Conservation (phyloP, 2,888 invertebrate species). For the Nephrotoma flavescens region DNA sequence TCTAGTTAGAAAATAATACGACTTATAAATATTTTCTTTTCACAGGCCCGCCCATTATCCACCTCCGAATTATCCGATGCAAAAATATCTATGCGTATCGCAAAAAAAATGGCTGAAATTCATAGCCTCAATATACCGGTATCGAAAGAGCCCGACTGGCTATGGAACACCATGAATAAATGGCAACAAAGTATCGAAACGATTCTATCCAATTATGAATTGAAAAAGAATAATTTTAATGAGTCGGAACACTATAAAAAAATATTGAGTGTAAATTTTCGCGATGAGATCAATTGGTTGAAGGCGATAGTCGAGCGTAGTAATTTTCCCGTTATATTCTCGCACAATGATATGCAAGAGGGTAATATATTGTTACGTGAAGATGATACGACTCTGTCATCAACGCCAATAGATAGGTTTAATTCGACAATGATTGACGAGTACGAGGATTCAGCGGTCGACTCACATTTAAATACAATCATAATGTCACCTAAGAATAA, state of each 20-base stretch:
- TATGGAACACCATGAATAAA: conserved; percentile 79
- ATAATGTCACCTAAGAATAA: conserved; percentile 6
- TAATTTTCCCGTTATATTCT: conserved; percentile 75
- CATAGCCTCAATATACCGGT: conserved; percentile 90
- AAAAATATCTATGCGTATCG: conserved; percentile 68
- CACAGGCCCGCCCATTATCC: conserved; percentile 68
- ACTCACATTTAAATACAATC: conserved; percentile 7
- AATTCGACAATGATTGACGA: conserved; percentile 9
- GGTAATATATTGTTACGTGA: conserved; percentile 46
- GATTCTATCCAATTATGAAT: conserved; percentile 26
- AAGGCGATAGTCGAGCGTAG: conserved; percentile 40
- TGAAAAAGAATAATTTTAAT: conserved; percentile 2
- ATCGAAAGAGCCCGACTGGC: conserved; percentile 89
- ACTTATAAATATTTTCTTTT: conserved; percentile 12
- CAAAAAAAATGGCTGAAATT: conserved; percentile 85
- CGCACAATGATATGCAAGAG: conserved; percentile 92
- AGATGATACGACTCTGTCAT: conserved; percentile 7
- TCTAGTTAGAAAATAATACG: not conserved
- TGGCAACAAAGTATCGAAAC: conserved; percentile 49
- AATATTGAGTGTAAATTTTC: conserved; percentile 40
- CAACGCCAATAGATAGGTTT: not conserved
- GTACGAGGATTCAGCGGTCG: conserved; percentile 12
- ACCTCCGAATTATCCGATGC: conserved; percentile 72
- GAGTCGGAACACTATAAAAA: conserved; percentile 15
- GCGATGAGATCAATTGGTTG: conserved; percentile 55